Conservation (phyloP, 2,888 invertebrate species). For the Drosophila buzzatii region DNA sequence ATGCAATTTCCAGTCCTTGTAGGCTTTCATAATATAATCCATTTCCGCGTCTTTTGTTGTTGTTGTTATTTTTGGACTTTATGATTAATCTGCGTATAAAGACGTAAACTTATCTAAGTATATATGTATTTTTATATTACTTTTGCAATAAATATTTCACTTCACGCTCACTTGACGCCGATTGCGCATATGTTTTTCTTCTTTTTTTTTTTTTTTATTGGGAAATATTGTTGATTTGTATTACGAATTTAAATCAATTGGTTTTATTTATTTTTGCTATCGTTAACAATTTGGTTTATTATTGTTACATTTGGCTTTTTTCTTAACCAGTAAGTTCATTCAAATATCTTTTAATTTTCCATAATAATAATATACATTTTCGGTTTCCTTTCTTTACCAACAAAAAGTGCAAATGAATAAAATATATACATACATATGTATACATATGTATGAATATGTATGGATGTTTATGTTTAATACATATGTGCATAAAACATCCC, state of each 20-base stretch:
- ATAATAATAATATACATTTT: not conserved
- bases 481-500: not conserved
- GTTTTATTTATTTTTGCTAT: conserved; percentile 31
- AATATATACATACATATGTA: not conserved
- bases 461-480: not conserved
- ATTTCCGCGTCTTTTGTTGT: conserved; percentile 67
- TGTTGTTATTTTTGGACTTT: conserved; percentile 31
- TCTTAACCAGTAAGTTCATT: not conserved
- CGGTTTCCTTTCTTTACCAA: not conserved
- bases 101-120: conserved; percentile 51
- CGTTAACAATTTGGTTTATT: conserved; percentile 29
- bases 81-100: conserved; percentile 52
- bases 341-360: not conserved
- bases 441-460: too few relatives aligned
- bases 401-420: not conserved
- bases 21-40: conserved; percentile 85
- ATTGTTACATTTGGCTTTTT: conserved; percentile 4
- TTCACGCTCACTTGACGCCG: conserved; percentile 46
- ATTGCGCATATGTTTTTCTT: conserved; percentile 1
- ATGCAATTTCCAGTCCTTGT: conserved; percentile 85
- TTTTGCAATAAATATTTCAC: conserved; percentile 16
- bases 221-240: conserved; percentile 11
- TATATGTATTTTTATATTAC: not conserved
- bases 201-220: conserved; percentile 4
- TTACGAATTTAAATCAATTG: conserved; percentile 35